Evolutionary conservation across 2,797 vertebrate genomes (phyloP).

Genomic region (Sebastes baramenuke): DNA sequence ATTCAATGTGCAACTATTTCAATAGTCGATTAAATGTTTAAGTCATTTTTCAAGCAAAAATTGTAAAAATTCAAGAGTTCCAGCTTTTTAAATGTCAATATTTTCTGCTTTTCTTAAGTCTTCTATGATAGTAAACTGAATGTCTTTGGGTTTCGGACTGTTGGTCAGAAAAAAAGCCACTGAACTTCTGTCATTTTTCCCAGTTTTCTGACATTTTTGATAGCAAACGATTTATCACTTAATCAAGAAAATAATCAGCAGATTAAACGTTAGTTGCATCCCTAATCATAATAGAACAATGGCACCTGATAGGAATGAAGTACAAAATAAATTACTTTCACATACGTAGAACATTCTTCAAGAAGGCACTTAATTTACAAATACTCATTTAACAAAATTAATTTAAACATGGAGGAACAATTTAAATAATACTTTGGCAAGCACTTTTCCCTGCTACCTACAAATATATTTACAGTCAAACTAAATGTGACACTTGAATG

Average conservation of each 20-base stretch:
- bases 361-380: background rate
- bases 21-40: background rate
- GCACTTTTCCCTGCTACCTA: background rate
- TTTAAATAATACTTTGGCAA: background rate
- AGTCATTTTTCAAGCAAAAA: background rate
- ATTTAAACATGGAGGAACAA: background rate
- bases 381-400: background rate
- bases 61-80: background rate
- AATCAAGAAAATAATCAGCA: background rate
- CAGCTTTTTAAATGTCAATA: background rate
- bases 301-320: background rate
- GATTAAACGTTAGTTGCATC: background rate
- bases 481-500: background rate
- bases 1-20: background rate
- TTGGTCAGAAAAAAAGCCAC: background rate
- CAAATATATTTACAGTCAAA: background rate
- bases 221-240: too few species aligned
- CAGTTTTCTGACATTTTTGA: background rate
- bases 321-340: background rate
- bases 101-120: background rate
- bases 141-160: background rate
- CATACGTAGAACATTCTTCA: background rate
- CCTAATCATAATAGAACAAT: background rate
- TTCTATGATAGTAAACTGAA: background rate
- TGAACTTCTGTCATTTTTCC: background rate